Percentiles rank a stretch among this genome's conserved stretches.
Evolutionary conservation across 2,888 invertebrate species (phyloP).

Genomic region (Stegophylla sp.): DNA sequence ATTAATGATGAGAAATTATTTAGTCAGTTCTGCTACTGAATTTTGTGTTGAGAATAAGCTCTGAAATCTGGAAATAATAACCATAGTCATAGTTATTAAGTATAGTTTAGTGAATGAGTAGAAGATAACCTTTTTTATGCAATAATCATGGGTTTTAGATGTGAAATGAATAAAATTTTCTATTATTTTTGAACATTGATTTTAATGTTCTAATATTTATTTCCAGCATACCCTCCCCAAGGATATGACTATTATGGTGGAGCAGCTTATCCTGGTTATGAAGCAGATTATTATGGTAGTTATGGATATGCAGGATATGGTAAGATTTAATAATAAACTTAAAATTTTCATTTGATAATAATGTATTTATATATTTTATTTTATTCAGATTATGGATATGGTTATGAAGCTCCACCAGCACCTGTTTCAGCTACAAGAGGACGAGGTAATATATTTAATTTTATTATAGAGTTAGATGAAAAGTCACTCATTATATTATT

Average conservation of each 20-base stretch:
- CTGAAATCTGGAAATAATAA: conserved; percentile 11
- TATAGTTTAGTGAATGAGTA: too few species aligned
- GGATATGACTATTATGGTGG: conserved; percentile 55
- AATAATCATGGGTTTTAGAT: too few species aligned
- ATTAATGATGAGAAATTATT: conserved; percentile 28
- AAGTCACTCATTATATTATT: not conserved
- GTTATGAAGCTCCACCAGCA: conserved; percentile 55
- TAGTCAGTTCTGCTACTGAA: conserved; percentile 55
- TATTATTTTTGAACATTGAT: not conserved
- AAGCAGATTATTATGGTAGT: conserved; percentile 54
- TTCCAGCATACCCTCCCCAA: conserved; percentile 54
- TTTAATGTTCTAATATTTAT: conserved; percentile 6
- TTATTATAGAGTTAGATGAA: not conserved
- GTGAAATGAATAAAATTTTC: not conserved
- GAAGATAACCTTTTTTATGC: too few species aligned
- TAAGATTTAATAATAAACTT: not conserved
- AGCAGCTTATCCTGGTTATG: conserved; percentile 52
- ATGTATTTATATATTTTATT: conserved; percentile 1
- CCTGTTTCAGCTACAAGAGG: conserved; percentile 55
- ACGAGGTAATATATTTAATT: conserved; percentile 40
- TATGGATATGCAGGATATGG: conserved; percentile 54
- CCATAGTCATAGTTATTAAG: too few species aligned
- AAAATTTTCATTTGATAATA: not conserved
- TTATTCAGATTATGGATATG: conserved; percentile 50
- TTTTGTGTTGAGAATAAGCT: conserved; percentile 7